Evolutionary conservation across 1,140 invertebrate species (phyloP).

Genomic region (Cylas formicarius): DNA sequence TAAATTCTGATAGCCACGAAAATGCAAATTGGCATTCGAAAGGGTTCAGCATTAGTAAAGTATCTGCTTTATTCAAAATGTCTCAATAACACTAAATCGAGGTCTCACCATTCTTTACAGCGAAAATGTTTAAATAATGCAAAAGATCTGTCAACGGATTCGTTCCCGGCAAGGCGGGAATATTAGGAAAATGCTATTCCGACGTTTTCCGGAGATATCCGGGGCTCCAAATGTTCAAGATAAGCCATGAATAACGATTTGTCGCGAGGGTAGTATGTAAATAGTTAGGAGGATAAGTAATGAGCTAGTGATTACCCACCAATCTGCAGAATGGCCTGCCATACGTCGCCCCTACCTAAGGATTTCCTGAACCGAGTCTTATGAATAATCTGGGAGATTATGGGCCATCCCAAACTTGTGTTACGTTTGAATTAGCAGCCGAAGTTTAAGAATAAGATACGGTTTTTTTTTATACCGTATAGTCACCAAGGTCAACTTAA

Average conservation of each 20-base stretch:
- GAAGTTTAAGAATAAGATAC: no score
- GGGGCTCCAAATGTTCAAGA: conserved; percentile 21
- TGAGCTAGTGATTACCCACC: conserved; percentile 41
- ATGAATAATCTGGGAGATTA: conserved; percentile 18
- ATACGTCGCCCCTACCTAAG: conserved; percentile 22
- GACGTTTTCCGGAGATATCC: conserved; percentile 18
- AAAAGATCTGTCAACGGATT: conserved; percentile 20
- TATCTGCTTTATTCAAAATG: no score
- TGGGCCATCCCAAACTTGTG: no score
- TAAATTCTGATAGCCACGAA: no score
- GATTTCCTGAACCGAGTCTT: conserved; percentile 17
- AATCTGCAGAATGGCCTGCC: conserved; percentile 36
- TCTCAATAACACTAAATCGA: conserved; percentile 13
- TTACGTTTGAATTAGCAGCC: no score
- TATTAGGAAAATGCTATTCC: conserved; percentile 24
- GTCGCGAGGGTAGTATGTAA: conserved; percentile 30
- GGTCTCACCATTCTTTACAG: conserved; percentile 23
- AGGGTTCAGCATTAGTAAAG: no score
- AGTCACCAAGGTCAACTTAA: no score
- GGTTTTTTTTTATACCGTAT: no score
- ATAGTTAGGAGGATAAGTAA: conserved; percentile 37
- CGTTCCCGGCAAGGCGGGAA: conserved; percentile 13
- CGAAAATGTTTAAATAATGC: conserved; percentile 34
- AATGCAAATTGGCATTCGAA: no score
- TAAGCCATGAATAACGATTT: conserved; percentile 27